phyloP scores from a whole-genome alignment of 2,888 invertebrate species.

The Dasypolia templi region DNA sequence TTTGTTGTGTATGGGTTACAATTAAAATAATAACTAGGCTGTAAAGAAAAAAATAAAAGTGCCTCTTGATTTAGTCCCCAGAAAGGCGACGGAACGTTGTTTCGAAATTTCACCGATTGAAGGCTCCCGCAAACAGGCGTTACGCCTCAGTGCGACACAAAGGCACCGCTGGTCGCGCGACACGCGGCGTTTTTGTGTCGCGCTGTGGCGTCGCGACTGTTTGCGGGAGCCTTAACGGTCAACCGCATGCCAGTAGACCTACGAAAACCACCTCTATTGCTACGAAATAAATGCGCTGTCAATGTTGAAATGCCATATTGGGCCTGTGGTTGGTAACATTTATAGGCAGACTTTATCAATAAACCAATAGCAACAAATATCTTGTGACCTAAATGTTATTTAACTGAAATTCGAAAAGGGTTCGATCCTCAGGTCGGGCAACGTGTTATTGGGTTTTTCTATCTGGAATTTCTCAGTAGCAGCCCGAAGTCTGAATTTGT shows the following conservation, averaged over 20 bases:
- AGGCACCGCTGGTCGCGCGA: too few relatives aligned
- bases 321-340: neutral
- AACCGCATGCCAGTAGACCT: neutral
- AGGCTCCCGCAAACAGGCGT: too few relatives aligned
- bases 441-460: too few relatives aligned
- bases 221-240: too few relatives aligned
- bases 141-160: too few relatives aligned
- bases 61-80: conserved; percentile 7
- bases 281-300: neutral
- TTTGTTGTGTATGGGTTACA: conserved; percentile 2
- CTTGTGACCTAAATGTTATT: too few relatives aligned
- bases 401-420: too few relatives aligned
- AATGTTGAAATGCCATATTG: neutral
- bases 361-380: neutral
- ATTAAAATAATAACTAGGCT: conserved; percentile 28
- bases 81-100: neutral
- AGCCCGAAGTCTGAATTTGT: too few relatives aligned
- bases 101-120: neutral
- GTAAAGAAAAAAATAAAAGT: neutral
- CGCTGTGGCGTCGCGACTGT: too few relatives aligned
- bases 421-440: too few relatives aligned
- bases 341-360: neutral
- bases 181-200: too few relatives aligned
- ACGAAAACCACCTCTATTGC: neutral
- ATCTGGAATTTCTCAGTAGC: too few relatives aligned